Evolutionary conservation across 30 jellyfish, hydroid and myxozoan genomes (phyloP).

Genomic region (Hydra vulgaris): DNA sequence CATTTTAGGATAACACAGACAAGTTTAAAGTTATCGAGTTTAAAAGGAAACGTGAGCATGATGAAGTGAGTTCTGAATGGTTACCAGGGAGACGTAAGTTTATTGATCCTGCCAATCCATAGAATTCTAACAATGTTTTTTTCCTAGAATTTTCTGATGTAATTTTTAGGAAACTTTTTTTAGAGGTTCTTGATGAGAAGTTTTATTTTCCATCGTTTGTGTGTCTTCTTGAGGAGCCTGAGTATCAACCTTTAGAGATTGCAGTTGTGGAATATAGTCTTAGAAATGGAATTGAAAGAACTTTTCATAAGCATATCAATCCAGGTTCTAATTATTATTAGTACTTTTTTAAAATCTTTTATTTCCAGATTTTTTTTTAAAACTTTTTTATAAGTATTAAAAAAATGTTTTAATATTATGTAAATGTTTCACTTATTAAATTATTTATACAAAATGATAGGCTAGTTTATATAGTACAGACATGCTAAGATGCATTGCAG

Average conservation of each 20-base stretch:
- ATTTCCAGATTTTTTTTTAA: background rate
- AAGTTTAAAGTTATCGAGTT: too few relatives aligned
- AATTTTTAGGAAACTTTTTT: background rate
- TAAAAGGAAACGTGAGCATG: constrained; percentile 43
- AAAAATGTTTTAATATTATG: background rate
- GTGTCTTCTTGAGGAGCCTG: constrained; percentile 52
- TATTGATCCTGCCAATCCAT: background rate
- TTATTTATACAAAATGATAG: too few relatives aligned
- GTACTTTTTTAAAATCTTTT: background rate
- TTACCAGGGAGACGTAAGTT: constrained; percentile 56
- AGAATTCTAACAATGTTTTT: background rate
- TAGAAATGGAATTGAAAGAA: constrained; percentile 48
- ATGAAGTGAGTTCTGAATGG: constrained; percentile 46
- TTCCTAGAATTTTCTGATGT: background rate
- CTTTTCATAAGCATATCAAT: constrained; percentile 43
- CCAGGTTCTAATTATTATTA: constrained; percentile 54
- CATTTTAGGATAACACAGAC: too few relatives aligned
- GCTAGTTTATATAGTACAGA: too few relatives aligned
- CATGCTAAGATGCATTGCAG: too few relatives aligned
- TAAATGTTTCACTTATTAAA: too few relatives aligned
- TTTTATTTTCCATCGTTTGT: constrained; percentile 58
- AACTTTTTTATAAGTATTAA: background rate
- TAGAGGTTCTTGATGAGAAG: constrained; percentile 58
- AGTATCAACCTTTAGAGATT: constrained; percentile 65
- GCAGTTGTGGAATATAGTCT: constrained; percentile 62